phyloP scores from a whole-genome alignment of 1,140 invertebrate genomes.

The Anoplophora glabripennis region DNA sequence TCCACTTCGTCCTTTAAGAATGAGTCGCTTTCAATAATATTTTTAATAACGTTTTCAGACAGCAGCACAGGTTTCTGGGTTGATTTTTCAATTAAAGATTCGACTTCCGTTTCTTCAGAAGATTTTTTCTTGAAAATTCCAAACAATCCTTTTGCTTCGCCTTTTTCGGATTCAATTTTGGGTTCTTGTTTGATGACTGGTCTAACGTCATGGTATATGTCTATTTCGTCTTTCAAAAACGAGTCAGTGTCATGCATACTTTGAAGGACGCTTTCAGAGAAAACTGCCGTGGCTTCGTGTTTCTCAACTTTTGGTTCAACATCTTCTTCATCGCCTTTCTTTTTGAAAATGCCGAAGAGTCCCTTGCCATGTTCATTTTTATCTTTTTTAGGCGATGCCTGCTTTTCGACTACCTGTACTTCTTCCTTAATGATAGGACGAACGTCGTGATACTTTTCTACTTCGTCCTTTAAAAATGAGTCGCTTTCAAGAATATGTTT shows the following conservation, averaged over 20 bases:
- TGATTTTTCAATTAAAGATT: slow-evolving; percentile 9
- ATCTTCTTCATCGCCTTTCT: slow-evolving; percentile 9
- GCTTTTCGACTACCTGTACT: too few relatives aligned
- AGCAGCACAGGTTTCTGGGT: slow-evolving; percentile 1
- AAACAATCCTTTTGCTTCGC: not conserved
- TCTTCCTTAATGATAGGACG: not conserved
- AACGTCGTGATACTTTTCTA: slow-evolving; percentile 25
- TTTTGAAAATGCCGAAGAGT: slow-evolving; percentile 12
- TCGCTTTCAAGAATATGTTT: slow-evolving; percentile 9
- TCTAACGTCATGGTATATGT: slow-evolving; percentile 24
- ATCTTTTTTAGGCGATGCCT: too few relatives aligned
- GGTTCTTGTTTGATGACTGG: not conserved
- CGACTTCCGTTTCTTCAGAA: slow-evolving; percentile 19
- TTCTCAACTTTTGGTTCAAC: not conserved
- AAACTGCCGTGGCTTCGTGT: not conserved
- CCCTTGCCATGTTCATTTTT: too few relatives aligned
- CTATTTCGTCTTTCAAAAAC: slow-evolving; percentile 21
- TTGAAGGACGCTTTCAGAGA: slow-evolving; percentile 12
- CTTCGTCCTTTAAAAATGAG: slow-evolving; percentile 20
- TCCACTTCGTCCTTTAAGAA: slow-evolving; percentile 3
- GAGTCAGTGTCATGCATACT: slow-evolving; percentile 9
- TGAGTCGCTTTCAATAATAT: slow-evolving; percentile 3
- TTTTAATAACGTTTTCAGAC: slow-evolving; percentile 1
- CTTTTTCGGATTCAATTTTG: slow-evolving; percentile 6
- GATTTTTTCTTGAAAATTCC: too few relatives aligned